These are phyloP conservation scores for Aphidius ervi DNA, from an alignment of 1,140 invertebrate species.

Conservation along the genomic window DNA sequence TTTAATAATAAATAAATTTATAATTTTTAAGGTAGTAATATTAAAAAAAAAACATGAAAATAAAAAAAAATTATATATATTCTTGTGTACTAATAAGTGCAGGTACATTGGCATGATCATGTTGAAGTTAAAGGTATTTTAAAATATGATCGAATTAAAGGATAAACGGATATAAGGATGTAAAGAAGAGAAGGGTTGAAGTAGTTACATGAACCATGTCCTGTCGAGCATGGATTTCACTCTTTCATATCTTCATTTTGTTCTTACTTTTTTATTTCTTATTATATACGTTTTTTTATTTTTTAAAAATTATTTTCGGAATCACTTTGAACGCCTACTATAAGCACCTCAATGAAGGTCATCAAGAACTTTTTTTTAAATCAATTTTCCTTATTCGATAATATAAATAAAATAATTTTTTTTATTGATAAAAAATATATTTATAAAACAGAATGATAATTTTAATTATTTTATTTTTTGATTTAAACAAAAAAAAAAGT, in stretches of 20 bases:
- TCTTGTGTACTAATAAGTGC: slow-evolving; percentile 33
- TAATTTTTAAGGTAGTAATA: no score
- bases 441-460: no score
- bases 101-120: slow-evolving; percentile 33
- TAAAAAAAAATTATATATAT: slow-evolving; percentile 13
- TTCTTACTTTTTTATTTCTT: slow-evolving; percentile 9
- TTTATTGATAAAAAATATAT: no score
- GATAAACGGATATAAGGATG: slow-evolving; percentile 21
- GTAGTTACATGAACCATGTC: slow-evolving; percentile 43
- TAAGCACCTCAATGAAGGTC: slow-evolving; percentile 11
- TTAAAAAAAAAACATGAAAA: no score
- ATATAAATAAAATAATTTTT: neutral
- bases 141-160: slow-evolving; percentile 23
- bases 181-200: slow-evolving; percentile 24
- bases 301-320: neutral
- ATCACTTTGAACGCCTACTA: slow-evolving; percentile 10
- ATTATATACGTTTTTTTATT: slow-evolving; percentile 3
- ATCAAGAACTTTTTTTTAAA: neutral
- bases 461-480: no score
- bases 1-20: no score
- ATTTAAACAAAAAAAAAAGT: no score
- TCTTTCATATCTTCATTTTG: slow-evolving; percentile 19
- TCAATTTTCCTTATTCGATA: neutral
- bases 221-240: slow-evolving; percentile 32
- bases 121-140: slow-evolving; percentile 21